Evolutionary conservation across 2,888 invertebrate genomes (phyloP), one percentile per base, ranked within the genome.

Genomic region (Acrobasis repandana): DNA sequence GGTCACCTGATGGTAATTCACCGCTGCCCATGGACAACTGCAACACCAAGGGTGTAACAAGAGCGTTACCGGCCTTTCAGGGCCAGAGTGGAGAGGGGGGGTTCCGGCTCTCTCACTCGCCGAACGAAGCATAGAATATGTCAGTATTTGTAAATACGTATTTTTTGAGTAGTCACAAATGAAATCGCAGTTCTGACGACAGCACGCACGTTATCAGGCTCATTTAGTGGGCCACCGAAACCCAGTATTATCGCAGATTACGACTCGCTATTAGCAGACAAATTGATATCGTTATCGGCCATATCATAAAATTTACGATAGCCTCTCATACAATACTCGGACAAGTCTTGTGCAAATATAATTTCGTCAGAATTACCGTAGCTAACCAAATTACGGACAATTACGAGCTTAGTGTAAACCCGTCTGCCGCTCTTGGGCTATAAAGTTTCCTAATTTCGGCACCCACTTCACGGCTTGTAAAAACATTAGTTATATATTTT

Each of bases 221-320:
- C 72, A 79, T 85, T 82, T 80, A 75, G 75, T 79, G 79, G 80
- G 80, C 78, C 81, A 83, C 76, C 70, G 77, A 80, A 77, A 71
- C 73, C 72, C 69, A 56, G 69, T 71, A 75, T 75, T 86, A 88
- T 86, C 86, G 63, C 63, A 71, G 83, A 84, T 85, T 80, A 82
- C 74, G 62, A 68, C 64, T 65, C 67, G 77, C 80, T 77, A 82
- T 79, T 82, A 83, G 76, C 75, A 80, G 79, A 82, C 85, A 84
- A 86, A 86, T 85, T 87, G 86, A 86, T 88, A 85, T 72, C 74
- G 71, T 81, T 88, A 88, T 87, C 88, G 67, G 47, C 60, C 69
- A 67, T 80, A 83, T 87, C 86, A 79, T 88, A 89, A 88, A 88
- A 76, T 86, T 86, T 85, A 88, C 79, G 85, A 85, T 79, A 80